Conservation (phyloP, 1,140 invertebrate genomes). For the Chelonus insularis region DNA sequence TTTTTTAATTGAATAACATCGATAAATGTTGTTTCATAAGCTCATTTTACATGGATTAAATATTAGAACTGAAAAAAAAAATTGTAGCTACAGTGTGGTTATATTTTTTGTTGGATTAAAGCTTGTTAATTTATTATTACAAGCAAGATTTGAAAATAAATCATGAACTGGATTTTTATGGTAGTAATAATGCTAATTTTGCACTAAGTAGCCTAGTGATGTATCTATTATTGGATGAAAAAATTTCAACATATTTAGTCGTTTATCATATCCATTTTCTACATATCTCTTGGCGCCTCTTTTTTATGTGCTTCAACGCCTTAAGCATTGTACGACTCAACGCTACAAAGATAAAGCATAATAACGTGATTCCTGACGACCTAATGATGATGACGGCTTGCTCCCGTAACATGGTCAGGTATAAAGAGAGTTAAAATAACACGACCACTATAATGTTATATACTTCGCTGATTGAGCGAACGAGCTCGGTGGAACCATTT, state of each 20-base stretch:
- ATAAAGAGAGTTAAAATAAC: conserved; percentile 20
- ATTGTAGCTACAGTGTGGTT: too few species aligned
- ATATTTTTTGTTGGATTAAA: too few species aligned
- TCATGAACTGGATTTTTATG: too few species aligned
- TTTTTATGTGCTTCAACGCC: conserved; percentile 34
- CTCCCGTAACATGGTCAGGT: conserved; percentile 34
- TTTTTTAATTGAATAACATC: too few species aligned
- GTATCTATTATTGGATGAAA: too few species aligned
- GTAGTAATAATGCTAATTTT: too few species aligned
- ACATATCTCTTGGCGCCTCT: conserved; percentile 19
- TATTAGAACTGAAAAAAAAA: too few species aligned
- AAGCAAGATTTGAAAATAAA: too few species aligned
- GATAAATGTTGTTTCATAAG: too few species aligned
- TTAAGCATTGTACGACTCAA: conserved; percentile 46
- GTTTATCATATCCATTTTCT: conserved; percentile 30
- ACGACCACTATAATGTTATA: conserved; percentile 9
- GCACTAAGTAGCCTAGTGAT: too few species aligned
- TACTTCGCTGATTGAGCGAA: conserved; percentile 7
- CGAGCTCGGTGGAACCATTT: conserved; percentile 15
- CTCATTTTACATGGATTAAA: too few species aligned
- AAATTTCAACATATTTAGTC: conserved; percentile 59
- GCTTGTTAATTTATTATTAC: too few species aligned
- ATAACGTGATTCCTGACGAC: conserved; percentile 58
- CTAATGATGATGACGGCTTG: conserved; percentile 61
- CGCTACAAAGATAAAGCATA: conserved; percentile 56